These are phyloP conservation scores for Lasioglossum zephyrum DNA, from an alignment of 2,888 invertebrate species.

Conservation along the genomic window DNA sequence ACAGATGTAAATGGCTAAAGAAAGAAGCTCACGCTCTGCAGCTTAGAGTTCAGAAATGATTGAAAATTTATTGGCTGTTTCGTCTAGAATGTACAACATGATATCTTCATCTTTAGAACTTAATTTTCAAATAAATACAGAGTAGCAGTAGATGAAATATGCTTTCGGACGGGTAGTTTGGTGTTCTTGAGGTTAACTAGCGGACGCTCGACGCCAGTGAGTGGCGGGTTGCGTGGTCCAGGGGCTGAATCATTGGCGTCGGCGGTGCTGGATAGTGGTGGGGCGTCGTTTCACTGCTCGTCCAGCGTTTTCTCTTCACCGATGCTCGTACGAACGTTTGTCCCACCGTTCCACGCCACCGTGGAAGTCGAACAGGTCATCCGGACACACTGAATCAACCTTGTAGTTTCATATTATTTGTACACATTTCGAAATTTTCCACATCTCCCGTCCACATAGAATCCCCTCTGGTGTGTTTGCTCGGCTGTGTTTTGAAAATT, in stretches of 20 bases:
- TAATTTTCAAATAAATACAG: not conserved
- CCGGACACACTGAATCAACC: constrained; percentile 50
- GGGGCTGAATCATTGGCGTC: constrained; percentile 11
- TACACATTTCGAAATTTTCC: constrained; percentile 41
- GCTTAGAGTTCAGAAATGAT: too few relatives aligned
- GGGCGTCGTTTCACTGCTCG: constrained; percentile 27
- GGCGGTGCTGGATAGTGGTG: constrained; percentile 23
- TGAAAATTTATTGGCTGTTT: too few relatives aligned
- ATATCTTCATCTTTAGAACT: too few relatives aligned
- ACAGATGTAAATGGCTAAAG: too few relatives aligned
- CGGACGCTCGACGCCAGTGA: not conserved
- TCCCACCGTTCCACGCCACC: constrained; percentile 24
- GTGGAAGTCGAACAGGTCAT: constrained; percentile 54
- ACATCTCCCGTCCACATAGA: not conserved
- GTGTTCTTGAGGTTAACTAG: constrained; percentile 23
- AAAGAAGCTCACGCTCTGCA: too few relatives aligned
- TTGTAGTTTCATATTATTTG: constrained; percentile 39
- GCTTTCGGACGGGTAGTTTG: not conserved
- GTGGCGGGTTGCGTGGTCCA: constrained; percentile 24
- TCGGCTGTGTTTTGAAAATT: not conserved
- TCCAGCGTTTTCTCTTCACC: constrained; percentile 17
- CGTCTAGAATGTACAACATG: too few relatives aligned
- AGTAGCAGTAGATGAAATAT: not conserved
- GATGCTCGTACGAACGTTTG: constrained; percentile 16
- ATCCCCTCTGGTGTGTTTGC: not conserved